phyloP scores from a whole-genome alignment of 2,888 invertebrate species.

The Lasioglossum pauxillum region DNA sequence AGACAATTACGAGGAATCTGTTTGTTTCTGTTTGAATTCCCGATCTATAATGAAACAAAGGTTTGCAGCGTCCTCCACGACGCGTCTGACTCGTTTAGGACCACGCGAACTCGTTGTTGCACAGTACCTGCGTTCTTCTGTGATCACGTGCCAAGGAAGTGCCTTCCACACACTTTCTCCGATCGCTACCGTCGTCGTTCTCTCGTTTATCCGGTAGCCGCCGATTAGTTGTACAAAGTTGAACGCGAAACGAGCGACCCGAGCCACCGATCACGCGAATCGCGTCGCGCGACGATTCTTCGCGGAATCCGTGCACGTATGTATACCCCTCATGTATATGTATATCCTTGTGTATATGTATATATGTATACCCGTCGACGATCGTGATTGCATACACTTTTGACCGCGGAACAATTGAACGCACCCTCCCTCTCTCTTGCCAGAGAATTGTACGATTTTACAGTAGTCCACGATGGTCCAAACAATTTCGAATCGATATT shows the following conservation, averaged over 20 bases:
- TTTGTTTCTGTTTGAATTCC: background rate
- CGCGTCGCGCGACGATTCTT: background rate
- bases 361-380: slow-evolving; percentile 12
- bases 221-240: background rate
- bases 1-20: background rate
- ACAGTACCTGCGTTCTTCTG: slow-evolving; percentile 50
- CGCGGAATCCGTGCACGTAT: background rate
- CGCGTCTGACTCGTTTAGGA: background rate
- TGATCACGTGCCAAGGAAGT: slow-evolving; percentile 48
- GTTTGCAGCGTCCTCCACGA: background rate
- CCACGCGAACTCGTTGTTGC: slow-evolving; percentile 25
- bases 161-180: slow-evolving; percentile 31
- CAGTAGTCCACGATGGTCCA: slow-evolving; percentile 39
- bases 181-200: background rate
- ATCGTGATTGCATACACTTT: slow-evolving; percentile 3
- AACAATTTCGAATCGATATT: slow-evolving; percentile 71
- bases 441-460: slow-evolving; percentile 20
- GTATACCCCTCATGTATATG: background rate
- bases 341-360: slow-evolving; percentile 7
- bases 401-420: background rate
- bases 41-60: background rate
- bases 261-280: background rate
- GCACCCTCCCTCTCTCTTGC: background rate
- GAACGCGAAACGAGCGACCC: background rate
- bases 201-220: slow-evolving; percentile 1